Evolutionary conservation across 2,797 vertebrate species (phyloP).

Genomic region (Eulemur coronatus): DNA sequence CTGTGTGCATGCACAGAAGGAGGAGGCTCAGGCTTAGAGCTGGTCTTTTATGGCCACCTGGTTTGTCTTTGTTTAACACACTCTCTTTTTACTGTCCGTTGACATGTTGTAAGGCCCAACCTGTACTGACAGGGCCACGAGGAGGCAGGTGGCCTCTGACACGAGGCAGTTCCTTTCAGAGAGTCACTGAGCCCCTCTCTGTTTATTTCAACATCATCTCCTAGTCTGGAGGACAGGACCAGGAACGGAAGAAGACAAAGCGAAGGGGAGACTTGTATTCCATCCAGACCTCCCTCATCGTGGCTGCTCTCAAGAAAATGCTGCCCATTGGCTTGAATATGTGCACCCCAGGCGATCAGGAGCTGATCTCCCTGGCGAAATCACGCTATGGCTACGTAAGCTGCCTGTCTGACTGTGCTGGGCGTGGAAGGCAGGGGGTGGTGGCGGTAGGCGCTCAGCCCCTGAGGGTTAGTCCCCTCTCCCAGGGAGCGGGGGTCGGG

Average conservation of each 20-base stretch:
- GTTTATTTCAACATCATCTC: constrained; percentile 66
- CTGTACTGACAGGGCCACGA: constrained; percentile 46
- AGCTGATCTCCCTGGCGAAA: constrained; percentile 97
- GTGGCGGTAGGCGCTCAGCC: background rate
- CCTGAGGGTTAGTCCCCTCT: background rate
- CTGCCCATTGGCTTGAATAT: constrained; percentile 99
- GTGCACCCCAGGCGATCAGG: constrained; percentile 98
- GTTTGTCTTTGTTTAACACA: constrained; percentile 29
- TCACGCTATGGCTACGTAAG: constrained; percentile 94
- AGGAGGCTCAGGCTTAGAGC: background rate
- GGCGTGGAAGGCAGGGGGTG: background rate
- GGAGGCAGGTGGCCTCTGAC: background rate
- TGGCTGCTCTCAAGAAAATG: constrained; percentile 99
- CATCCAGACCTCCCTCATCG: constrained; percentile 97
- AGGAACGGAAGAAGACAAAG: constrained; percentile 97
- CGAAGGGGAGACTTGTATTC: constrained; percentile 97
- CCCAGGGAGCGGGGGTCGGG: fast-evolving
- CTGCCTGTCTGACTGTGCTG: background rate
- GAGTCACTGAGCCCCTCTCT: constrained; percentile 58
- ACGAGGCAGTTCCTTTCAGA: constrained; percentile 23
- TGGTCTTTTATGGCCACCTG: background rate
- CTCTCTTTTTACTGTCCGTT: constrained; percentile 26
- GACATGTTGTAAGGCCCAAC: constrained; percentile 4
- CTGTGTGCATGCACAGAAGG: constrained; percentile 2
- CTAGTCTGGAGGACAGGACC: constrained; percentile 97